These are phyloP conservation scores for Thymelicus lineola DNA, from an alignment of 2,888 invertebrate genomes.

Conservation along the genomic window DNA sequence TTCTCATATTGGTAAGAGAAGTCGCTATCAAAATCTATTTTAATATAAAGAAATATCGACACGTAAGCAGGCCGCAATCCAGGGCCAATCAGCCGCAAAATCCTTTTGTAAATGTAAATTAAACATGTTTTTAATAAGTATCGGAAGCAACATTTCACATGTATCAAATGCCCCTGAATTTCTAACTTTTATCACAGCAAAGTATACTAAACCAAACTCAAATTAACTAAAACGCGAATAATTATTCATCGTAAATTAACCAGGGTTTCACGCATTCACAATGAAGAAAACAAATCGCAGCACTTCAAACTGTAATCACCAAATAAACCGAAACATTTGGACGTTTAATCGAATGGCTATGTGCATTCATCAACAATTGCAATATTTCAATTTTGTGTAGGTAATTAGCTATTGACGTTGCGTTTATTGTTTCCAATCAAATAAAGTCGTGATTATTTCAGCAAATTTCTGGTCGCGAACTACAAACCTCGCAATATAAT, in stretches of 20 bases:
- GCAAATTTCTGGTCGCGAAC: conserved; percentile 25
- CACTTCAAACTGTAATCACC: conserved; percentile 30
- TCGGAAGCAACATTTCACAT: neutral
- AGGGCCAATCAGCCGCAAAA: no score
- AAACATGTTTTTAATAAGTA: no score
- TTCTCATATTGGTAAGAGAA: no score
- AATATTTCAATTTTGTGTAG: conserved; percentile 37
- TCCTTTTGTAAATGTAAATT: no score
- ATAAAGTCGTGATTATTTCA: conserved; percentile 31
- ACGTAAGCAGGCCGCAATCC: no score
- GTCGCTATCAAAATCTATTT: no score
- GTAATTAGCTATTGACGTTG: conserved; percentile 36
- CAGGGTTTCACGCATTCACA: conserved; percentile 10
- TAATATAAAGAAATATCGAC: no score
- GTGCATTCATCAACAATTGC: conserved; percentile 34
- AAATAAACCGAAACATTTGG: conserved; percentile 33
- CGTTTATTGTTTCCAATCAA: conserved; percentile 31
- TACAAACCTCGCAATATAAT: conserved; percentile 22
- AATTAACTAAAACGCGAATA: conserved; percentile 16
- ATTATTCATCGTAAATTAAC: conserved; percentile 23
- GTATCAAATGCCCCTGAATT: neutral
- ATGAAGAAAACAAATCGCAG: conserved; percentile 32
- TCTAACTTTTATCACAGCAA: neutral
- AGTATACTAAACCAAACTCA: neutral
- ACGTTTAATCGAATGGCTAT: conserved; percentile 32